Evolutionary conservation across 2,888 invertebrate genomes (phyloP).

Genomic region (Prosapia bicincta): DNA sequence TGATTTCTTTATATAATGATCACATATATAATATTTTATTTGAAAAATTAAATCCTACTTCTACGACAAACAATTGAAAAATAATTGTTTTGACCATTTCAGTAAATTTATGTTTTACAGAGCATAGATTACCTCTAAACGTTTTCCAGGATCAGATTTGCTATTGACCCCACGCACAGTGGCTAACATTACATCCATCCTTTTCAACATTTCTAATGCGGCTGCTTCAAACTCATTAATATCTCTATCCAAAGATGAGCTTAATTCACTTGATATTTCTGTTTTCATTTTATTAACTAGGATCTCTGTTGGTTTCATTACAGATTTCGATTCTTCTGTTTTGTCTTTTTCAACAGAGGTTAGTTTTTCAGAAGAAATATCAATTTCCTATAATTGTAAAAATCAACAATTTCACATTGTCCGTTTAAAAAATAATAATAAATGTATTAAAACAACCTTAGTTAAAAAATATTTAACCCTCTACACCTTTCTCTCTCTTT

Average conservation of each 20-base stretch:
- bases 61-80: too few species aligned
- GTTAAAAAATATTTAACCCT: too few species aligned
- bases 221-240: slow-evolving; percentile 43
- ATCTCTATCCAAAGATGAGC: slow-evolving; percentile 35
- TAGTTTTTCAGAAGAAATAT: background rate
- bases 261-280: slow-evolving; percentile 2
- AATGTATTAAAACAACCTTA: background rate
- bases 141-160: slow-evolving; percentile 59
- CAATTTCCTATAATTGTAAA: background rate
- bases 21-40: too few species aligned
- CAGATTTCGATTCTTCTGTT: slow-evolving; percentile 3
- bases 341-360: background rate
- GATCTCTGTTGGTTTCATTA: slow-evolving; percentile 9
- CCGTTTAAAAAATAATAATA: background rate
- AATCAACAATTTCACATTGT: background rate
- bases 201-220: slow-evolving; percentile 49
- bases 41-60: too few species aligned
- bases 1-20: too few species aligned
- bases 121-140: slow-evolving; percentile 62
- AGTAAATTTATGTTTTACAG: too few species aligned
- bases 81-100: too few species aligned
- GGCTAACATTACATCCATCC: slow-evolving; percentile 57
- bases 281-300: background rate
- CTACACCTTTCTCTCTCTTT: too few species aligned
- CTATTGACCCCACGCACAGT: slow-evolving; percentile 56